A percentile compares a stretch with the other conserved stretches of the same genome.
These are phyloP conservation scores for Acanthurus tractus DNA, from an alignment of 2,797 vertebrate genomes.

Conservation along the genomic window DNA sequence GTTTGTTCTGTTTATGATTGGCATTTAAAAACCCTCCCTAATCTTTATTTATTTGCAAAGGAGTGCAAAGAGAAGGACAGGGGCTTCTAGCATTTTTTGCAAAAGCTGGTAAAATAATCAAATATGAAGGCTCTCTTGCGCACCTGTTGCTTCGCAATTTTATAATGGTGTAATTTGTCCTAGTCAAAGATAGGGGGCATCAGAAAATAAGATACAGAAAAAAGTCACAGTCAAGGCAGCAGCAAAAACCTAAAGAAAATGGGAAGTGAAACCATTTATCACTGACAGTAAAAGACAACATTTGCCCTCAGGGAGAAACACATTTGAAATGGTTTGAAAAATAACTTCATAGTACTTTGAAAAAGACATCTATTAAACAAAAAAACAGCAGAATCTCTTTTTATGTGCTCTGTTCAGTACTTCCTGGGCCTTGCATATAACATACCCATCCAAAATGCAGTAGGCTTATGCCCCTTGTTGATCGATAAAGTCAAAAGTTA, in stretches of 20 bases:
- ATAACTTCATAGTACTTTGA: not conserved
- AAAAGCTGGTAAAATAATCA: not conserved
- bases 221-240: not conserved
- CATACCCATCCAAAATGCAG: too few relatives aligned
- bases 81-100: not conserved
- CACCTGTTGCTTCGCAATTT: conserved; percentile 41
- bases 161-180: not conserved
- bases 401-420: too few relatives aligned
- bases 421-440: too few relatives aligned
- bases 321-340: not conserved
- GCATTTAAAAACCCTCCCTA: not conserved
- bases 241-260: not conserved
- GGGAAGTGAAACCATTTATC: not conserved
- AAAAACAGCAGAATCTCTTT: too few relatives aligned
- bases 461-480: not conserved
- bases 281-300: conserved; percentile 37
- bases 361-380: too few relatives aligned
- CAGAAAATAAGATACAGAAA: conserved; percentile 10
- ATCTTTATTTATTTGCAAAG: not conserved
- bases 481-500: too few relatives aligned
- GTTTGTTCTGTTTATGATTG: not conserved
- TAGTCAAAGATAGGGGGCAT: conserved; percentile 48
- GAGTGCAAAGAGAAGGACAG: not conserved
- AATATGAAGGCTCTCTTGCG: not conserved
- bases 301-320: not conserved